Evolutionary conservation across 1,140 invertebrate species (phyloP).

Genomic region (Ridgeia piscesae): DNA sequence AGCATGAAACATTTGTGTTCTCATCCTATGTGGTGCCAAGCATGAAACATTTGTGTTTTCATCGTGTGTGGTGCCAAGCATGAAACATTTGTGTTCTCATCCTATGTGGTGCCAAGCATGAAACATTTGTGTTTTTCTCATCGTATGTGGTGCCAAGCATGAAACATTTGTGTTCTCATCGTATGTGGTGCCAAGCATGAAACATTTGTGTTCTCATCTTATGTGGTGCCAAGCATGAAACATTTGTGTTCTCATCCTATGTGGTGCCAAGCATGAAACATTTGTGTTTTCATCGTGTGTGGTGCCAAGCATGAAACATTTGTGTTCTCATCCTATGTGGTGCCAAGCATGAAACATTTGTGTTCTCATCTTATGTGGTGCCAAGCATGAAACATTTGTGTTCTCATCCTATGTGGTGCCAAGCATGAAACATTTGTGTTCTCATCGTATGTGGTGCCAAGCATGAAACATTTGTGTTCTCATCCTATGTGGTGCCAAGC

Average conservation of each 20-base stretch:
- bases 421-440: neutral
- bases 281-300: neutral
- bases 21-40: neutral
- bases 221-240: neutral
- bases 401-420: neutral
- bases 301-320: neutral
- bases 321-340: neutral
- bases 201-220: neutral
- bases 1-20: neutral
- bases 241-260: neutral
- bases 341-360: neutral
- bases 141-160: neutral
- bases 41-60: neutral
- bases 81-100: neutral
- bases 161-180: neutral
- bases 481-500: neutral
- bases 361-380: neutral
- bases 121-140: no score
- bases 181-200: neutral
- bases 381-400: neutral
- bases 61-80: neutral
- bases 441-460: neutral
- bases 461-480: neutral
- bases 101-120: neutral
- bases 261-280: neutral